phyloP scores from a whole-genome alignment of 1,140 invertebrate genomes.

The Drosophila miranda region DNA sequence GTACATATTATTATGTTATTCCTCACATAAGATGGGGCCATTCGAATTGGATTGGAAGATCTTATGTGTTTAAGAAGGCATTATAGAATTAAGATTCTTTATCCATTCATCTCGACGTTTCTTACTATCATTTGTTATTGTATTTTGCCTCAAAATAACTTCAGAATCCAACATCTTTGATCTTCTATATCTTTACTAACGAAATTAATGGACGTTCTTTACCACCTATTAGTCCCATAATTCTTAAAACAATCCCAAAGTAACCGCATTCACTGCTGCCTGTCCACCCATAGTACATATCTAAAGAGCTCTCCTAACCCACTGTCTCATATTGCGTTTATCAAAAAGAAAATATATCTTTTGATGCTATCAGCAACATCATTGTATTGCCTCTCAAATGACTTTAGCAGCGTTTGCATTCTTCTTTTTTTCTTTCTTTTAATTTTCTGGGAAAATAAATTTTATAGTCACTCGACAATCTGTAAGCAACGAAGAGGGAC shows the following conservation, averaged over 20 bases:
- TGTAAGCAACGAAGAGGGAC: constrained; percentile 23
- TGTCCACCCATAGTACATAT: constrained; percentile 12
- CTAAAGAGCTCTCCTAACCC: neutral
- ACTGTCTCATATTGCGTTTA: constrained; percentile 28
- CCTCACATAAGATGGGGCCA: too few species aligned
- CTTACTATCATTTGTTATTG: too few species aligned
- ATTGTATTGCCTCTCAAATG: constrained; percentile 34
- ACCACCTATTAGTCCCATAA: constrained; percentile 6
- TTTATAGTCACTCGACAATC: constrained; percentile 59
- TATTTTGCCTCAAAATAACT: too few species aligned
- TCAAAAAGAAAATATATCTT: constrained; percentile 21
- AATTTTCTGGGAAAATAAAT: constrained; percentile 73
- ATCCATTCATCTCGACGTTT: too few species aligned
- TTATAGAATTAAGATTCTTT: too few species aligned
- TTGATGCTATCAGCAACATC: constrained; percentile 26
- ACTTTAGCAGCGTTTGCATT: constrained; percentile 22
- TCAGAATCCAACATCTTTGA: too few species aligned
- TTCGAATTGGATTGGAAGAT: too few species aligned
- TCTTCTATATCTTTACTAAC: too few species aligned
- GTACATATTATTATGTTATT: too few species aligned
- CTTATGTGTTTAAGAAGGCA: too few species aligned
- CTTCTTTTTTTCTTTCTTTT: constrained; percentile 26
- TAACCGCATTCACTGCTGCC: constrained; percentile 4
- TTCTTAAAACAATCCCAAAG: neutral
- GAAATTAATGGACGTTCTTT: neutral